A percentile compares a stretch with the other conserved stretches of the same genome.
Conservation (phyloP, 2,113 vertebrate genomes). For the Geothlypis trichas region DNA sequence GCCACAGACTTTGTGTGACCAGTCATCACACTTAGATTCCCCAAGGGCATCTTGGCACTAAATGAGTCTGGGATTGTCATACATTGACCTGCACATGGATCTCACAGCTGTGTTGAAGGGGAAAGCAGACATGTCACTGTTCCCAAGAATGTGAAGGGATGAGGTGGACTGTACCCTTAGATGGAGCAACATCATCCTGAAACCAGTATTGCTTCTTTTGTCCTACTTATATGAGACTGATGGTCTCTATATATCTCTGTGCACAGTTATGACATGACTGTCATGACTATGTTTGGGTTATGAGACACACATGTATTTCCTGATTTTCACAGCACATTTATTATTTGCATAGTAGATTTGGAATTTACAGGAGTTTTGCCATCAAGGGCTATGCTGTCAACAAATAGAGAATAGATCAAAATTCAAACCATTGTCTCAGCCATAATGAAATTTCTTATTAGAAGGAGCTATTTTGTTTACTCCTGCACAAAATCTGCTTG, state of each 20-base stretch:
- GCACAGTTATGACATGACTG: background rate
- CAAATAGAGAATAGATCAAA: background rate
- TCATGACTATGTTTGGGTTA: background rate
- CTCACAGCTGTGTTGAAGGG: background rate
- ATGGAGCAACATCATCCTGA: background rate
- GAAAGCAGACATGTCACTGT: background rate
- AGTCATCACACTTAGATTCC: background rate
- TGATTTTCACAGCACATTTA: background rate
- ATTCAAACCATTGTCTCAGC: background rate
- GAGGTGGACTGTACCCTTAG: background rate
- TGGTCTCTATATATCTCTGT: background rate
- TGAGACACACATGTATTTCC: background rate
- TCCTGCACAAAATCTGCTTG: background rate
- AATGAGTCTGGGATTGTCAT: background rate
- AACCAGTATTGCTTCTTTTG: background rate
- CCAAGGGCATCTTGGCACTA: no score
- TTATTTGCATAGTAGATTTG: background rate
- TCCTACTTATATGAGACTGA: no score
- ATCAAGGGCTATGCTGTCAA: background rate
- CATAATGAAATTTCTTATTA: background rate
- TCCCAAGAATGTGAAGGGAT: background rate
- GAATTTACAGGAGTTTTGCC: background rate
- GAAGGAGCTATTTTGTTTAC: background rate
- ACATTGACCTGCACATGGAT: fast-evolving
- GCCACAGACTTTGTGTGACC: background rate